phyloP scores from a whole-genome alignment of 2,797 vertebrate genomes.

The Agapornis canus region DNA sequence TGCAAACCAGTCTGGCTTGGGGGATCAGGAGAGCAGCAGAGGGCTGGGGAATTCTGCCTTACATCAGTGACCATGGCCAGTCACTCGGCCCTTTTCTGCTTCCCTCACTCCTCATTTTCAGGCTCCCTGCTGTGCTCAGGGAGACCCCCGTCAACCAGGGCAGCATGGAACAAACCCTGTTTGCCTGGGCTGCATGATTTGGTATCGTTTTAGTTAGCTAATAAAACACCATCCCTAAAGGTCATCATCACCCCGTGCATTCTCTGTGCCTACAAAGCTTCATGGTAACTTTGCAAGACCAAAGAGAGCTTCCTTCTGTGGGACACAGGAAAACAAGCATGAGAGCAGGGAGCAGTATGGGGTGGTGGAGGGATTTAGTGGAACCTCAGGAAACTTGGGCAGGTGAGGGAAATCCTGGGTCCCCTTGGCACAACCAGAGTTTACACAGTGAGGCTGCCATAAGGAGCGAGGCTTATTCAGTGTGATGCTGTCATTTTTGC shows the following conservation, averaged over 20 bases:
- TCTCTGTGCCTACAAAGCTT: not conserved
- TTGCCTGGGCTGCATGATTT: not conserved
- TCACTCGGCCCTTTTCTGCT: not conserved
- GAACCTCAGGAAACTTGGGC: not conserved
- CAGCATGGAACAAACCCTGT: not conserved
- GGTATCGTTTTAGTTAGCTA: not conserved
- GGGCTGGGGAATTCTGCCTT: conserved; percentile 11
- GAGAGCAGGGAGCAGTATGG: not conserved
- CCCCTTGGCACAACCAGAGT: not conserved
- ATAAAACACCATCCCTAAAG: not conserved
- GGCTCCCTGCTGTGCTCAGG: not conserved
- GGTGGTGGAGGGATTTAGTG: not conserved
- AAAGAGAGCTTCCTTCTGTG: not conserved
- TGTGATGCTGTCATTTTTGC: not conserved
- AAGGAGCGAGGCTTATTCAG: not conserved
- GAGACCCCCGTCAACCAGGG: not conserved
- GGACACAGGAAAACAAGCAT: not conserved
- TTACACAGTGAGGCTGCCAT: not conserved
- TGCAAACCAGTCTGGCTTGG: not conserved
- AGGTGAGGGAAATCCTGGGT: not conserved
- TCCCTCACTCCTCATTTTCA: not conserved
- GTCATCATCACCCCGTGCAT: rapidly evolving
- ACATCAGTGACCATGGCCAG: not conserved
- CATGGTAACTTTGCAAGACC: not conserved
- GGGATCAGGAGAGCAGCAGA: not conserved